Conservation (phyloP, 2,888 invertebrate genomes). For the Stenoptilia bipunctidactyla region DNA sequence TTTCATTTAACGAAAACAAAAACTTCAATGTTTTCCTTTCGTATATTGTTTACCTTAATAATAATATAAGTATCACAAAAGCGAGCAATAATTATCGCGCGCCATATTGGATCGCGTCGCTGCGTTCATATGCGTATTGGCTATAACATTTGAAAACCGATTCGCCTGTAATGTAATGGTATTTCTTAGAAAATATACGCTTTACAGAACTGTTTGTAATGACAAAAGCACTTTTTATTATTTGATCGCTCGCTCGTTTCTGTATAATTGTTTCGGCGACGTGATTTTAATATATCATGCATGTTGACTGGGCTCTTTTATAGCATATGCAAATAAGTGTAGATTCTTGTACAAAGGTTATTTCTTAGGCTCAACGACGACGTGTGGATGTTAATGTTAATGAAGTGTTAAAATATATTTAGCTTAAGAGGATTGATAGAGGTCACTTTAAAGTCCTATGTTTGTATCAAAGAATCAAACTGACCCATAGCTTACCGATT, state of each 20-base stretch:
- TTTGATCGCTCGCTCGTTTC: conserved; percentile 62
- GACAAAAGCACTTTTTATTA: conserved; percentile 64
- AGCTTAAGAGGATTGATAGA: too few species aligned
- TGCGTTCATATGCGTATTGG: conserved; percentile 32
- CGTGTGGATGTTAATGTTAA: too few species aligned
- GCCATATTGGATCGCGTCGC: conserved; percentile 38
- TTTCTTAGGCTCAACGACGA: too few species aligned
- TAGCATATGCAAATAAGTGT: conserved; percentile 52
- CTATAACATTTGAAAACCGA: conserved; percentile 28
- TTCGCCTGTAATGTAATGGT: conserved; percentile 23
- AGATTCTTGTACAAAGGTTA: conserved; percentile 24
- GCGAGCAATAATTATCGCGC: conserved; percentile 24
- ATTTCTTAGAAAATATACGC: conserved; percentile 43
- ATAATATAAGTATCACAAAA: conserved; percentile 9
- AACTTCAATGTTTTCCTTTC: too few species aligned
- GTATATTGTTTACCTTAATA: too few species aligned
- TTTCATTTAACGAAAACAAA: too few species aligned
- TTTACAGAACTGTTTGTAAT: conserved; percentile 42
- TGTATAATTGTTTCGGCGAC: conserved; percentile 59
- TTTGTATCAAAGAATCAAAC: too few species aligned
- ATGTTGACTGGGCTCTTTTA: conserved; percentile 52
- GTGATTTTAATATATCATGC: conserved; percentile 69
- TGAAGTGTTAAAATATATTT: too few species aligned
- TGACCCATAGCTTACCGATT: too few species aligned
- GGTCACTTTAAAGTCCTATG: too few species aligned